Base-by-base conservation (phyloP, 2,797 vertebrate genomes). In the Oreochromis mossambicus region DNA sequence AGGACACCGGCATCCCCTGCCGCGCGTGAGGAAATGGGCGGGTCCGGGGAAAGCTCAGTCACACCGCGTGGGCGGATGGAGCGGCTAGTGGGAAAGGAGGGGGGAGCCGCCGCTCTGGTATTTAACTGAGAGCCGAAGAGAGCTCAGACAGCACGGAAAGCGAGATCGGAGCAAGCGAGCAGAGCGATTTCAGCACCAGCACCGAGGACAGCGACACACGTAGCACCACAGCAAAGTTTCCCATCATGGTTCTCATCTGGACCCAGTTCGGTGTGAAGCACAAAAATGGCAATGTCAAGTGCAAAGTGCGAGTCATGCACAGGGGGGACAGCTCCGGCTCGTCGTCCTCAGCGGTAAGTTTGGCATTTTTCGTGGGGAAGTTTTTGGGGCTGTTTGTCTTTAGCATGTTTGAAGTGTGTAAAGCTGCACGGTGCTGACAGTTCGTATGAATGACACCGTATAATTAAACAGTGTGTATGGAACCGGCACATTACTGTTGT, bases 241-340 rank as follows among this genome's bases (percentile, higher is more conserved):
- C 13, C 83, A 92, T 82, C 94, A 97, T 97, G 96, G 96, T 97
- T 95, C 96, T 97, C 52, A 97, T 97, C 92, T 97, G 96, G 96
- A 97, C 96, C 3, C 96, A 97, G 94, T 97, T 97, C 81, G 96
- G 96, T 73, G 88, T 97, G 19, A 97, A 97, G 90, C 91, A 96
- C 91, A 97, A 96, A 94, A 97, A 96, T 87, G 96, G 95, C 84
- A 96, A 97, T 81, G 96, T 97, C 73, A 96, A 96, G 92, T 96
- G 96, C 92, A 97, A 97, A 93, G 96, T 96, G 85, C 94, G 96
- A 15, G 96, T 96, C 2, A 95, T 96, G 94, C 96, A 96, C 94
- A 90, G 96, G 21, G 96, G 96, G 1, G 96, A 97, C 92, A 96
- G 93, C 94, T 96, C 94, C 1, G 91, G 95, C 3, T 96, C 95